A percentile compares a stretch with the other conserved stretches of the same genome.
These are phyloP conservation scores for Calephelis perditalis DNA, from an alignment of 2,888 invertebrate genomes.

Conservation along the genomic window DNA sequence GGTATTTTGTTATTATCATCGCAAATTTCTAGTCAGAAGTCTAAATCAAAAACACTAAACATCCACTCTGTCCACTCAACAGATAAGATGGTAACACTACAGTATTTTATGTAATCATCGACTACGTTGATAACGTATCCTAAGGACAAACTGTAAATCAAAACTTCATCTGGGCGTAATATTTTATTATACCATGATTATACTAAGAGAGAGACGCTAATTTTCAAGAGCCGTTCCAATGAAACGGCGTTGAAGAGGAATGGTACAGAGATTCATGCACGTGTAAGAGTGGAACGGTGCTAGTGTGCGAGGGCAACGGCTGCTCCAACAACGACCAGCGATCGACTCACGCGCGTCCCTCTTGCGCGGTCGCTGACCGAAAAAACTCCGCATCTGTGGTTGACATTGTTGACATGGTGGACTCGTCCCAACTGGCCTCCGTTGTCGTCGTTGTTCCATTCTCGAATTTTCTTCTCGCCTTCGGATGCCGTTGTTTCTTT, in stretches of 20 bases:
- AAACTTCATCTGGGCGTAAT: constrained; percentile 3
- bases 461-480: constrained; percentile 72
- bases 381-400: constrained; percentile 77
- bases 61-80: no score
- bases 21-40: no score
- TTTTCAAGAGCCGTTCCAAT: constrained; percentile 23
- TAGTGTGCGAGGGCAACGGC: constrained; percentile 73
- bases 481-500: constrained; percentile 75
- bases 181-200: no score
- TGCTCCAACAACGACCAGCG: constrained; percentile 67
- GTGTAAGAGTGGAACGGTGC: constrained; percentile 70
- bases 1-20: no score
- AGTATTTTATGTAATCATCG: no score
- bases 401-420: constrained; percentile 71
- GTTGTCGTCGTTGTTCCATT: constrained; percentile 69
- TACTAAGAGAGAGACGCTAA: constrained; percentile 51
- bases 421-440: constrained; percentile 69
- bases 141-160: no score
- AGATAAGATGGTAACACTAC: no score
- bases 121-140: no score
- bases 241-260: constrained; percentile 34
- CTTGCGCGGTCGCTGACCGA: constrained; percentile 76
- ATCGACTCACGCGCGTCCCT: constrained; percentile 72
- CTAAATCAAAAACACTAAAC: no score
- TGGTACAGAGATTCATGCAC: constrained; percentile 55